These are phyloP conservation scores for Otolemur garnettii DNA, from an alignment of 2,113 vertebrate genomes.

Conservation along the genomic window DNA sequence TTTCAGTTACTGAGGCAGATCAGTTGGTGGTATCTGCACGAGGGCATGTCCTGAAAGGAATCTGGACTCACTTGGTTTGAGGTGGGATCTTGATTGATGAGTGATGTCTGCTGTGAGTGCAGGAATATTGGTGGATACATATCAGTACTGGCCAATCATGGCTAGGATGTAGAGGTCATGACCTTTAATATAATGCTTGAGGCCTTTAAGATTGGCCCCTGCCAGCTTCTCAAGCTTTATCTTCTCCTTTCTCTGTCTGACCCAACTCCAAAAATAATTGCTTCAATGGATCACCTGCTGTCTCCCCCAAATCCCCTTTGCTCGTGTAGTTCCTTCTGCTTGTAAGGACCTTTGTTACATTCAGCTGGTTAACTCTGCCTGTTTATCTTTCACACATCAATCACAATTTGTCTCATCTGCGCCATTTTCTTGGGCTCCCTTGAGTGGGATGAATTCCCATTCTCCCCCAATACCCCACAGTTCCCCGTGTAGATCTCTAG, in stretches of 20 bases:
- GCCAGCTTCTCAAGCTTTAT: neutral
- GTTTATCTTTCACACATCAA: neutral
- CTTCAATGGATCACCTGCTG: neutral
- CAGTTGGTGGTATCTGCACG: too few species aligned
- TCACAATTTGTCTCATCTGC: rapidly evolving
- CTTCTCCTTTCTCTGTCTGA: neutral
- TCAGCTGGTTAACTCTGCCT: neutral
- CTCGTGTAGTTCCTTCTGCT: rapidly evolving
- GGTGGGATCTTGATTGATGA: neutral
- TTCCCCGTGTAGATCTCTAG: neutral
- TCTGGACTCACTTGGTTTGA: neutral
- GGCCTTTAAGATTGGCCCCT: neutral
- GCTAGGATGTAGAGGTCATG: neutral
- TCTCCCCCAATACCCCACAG: neutral
- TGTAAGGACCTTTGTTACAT: rapidly evolving
- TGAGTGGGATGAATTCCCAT: neutral
- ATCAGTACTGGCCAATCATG: neutral
- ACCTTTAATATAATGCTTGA: neutral
- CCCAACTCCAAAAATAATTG: neutral
- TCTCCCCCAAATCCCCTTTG: neutral
- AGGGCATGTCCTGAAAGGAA: neutral
- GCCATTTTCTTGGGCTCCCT: neutral
- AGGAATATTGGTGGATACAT: rapidly evolving
- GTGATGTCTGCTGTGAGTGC: neutral
- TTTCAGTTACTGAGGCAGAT: neutral